Percentiles rank a stretch among this genome's conserved stretches.
phyloP scores from a whole-genome alignment of 2,888 invertebrate genomes.

The Scaptomyza caliginosa region DNA sequence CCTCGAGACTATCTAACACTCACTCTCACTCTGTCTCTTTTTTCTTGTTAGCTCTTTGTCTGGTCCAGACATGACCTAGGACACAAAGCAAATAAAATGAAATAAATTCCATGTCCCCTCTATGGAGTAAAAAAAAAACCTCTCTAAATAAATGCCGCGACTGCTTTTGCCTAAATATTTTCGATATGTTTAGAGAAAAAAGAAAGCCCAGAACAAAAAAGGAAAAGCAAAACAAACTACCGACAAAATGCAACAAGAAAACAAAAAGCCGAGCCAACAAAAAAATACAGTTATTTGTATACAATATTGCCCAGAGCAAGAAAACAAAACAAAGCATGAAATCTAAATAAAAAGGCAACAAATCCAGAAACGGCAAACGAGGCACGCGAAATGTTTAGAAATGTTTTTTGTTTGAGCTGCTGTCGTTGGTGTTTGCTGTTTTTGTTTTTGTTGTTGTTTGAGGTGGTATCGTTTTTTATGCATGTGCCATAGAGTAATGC shows the following conservation, averaged over 20 bases:
- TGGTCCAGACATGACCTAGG: constrained; percentile 74
- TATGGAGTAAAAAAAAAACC: constrained; percentile 22
- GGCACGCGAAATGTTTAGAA: constrained; percentile 76
- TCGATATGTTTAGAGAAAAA: constrained; percentile 64
- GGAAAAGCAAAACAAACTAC: constrained; percentile 6
- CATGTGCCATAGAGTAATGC: constrained; percentile 49
- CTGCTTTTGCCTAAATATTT: constrained; percentile 68
- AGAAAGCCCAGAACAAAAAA: constrained; percentile 11
- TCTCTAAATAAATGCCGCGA: constrained; percentile 44
- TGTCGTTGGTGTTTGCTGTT: constrained; percentile 21
- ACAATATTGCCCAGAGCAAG: constrained; percentile 40
- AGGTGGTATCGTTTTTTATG: constrained; percentile 26
- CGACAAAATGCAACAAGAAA: constrained; percentile 39
- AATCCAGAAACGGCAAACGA: constrained; percentile 42
- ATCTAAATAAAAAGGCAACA: constrained; percentile 47
- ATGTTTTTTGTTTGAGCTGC: constrained; percentile 50
- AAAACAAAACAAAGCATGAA: constrained; percentile 13
- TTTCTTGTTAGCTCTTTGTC: neutral
- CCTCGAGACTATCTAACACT: constrained; percentile 33
- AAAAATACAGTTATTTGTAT: constrained; percentile 42
- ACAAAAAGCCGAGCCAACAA: constrained; percentile 12
- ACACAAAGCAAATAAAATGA: constrained; percentile 60
- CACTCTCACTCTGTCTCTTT: neutral
- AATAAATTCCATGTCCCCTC: constrained; percentile 30
- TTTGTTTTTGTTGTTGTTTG: constrained; percentile 1